phyloP scores from a whole-genome alignment of 2,888 invertebrate genomes.

The Cosmopolites sordidus region DNA sequence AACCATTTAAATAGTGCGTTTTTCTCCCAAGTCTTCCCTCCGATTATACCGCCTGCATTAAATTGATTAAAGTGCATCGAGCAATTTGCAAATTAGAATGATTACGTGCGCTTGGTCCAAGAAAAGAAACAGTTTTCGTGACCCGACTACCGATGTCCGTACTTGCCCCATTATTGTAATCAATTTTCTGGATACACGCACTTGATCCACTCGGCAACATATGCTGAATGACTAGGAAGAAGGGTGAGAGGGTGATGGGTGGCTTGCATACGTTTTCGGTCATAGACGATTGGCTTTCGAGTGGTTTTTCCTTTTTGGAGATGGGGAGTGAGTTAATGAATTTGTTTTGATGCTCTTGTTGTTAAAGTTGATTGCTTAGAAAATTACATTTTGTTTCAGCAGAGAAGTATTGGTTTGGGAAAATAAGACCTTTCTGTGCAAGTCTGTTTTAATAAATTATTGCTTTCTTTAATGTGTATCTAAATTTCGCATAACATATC shows the following conservation, averaged over 20 bases:
- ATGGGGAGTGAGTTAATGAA: too few relatives aligned
- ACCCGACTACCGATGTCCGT: slow-evolving; percentile 22
- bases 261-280: not conserved
- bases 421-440: too few relatives aligned
- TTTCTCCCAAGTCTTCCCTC: not conserved
- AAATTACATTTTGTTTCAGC: too few relatives aligned
- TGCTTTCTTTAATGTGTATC: too few relatives aligned
- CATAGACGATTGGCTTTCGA: too few relatives aligned
- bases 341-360: too few relatives aligned
- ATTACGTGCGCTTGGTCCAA: slow-evolving; percentile 20
- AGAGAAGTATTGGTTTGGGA: too few relatives aligned
- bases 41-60: not conserved
- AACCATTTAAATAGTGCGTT: too few relatives aligned
- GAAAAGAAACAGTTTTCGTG: slow-evolving; percentile 22
- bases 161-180: slow-evolving; percentile 27
- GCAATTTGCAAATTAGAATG: slow-evolving; percentile 28
- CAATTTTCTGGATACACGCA: slow-evolving; percentile 25
- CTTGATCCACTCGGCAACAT: slow-evolving; percentile 19
- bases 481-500: too few relatives aligned
- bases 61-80: slow-evolving; percentile 26
- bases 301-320: too few relatives aligned
- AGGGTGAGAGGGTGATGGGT: slow-evolving; percentile 1
- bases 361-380: too few relatives aligned
- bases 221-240: slow-evolving; percentile 6
- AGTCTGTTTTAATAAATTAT: too few relatives aligned